Percentiles rank a stretch among this genome's conserved stretches.
Conservation (phyloP, 2,797 vertebrate genomes). For the Rhinichthys osculus region DNA sequence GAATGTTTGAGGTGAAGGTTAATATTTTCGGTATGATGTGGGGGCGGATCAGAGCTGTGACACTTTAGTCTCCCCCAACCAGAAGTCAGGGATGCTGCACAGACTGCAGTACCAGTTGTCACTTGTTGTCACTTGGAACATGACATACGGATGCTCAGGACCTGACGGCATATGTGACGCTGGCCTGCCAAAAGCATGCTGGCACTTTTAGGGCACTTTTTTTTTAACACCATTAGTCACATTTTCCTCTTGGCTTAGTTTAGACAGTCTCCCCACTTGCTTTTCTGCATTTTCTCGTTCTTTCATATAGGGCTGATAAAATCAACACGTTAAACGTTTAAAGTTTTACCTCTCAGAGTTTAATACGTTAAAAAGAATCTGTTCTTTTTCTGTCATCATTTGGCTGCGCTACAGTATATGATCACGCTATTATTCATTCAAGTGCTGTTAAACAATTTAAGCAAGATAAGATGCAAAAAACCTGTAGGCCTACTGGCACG, state of each 20-base stretch:
- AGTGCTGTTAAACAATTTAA: neutral
- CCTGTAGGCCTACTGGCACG: neutral
- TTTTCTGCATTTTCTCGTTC: neutral
- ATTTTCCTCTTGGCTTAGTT: constrained; percentile 60
- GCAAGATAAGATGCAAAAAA: neutral
- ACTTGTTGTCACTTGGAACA: constrained; percentile 61
- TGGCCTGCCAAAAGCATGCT: constrained; percentile 59
- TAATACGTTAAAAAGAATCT: neutral
- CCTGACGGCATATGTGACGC: constrained; percentile 60
- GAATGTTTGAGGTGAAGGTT: constrained; percentile 13
- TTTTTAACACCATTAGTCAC: constrained; percentile 63
- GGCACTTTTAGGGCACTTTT: constrained; percentile 52
- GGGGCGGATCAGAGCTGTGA: constrained; percentile 40
- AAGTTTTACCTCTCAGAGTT: neutral
- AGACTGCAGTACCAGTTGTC: constrained; percentile 65
- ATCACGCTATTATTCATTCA: neutral
- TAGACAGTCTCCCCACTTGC: constrained; percentile 25
- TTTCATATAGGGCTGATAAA: neutral
- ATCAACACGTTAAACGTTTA: neutral
- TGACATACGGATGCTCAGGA: constrained; percentile 61
- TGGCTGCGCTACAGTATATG: neutral
- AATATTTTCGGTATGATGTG: constrained; percentile 21
- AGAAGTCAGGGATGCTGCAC: constrained; percentile 52
- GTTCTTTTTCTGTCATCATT: neutral
- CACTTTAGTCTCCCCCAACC: constrained; percentile 33